Conservation (phyloP, 2,888 invertebrate species). For the Octodonta nipae region DNA sequence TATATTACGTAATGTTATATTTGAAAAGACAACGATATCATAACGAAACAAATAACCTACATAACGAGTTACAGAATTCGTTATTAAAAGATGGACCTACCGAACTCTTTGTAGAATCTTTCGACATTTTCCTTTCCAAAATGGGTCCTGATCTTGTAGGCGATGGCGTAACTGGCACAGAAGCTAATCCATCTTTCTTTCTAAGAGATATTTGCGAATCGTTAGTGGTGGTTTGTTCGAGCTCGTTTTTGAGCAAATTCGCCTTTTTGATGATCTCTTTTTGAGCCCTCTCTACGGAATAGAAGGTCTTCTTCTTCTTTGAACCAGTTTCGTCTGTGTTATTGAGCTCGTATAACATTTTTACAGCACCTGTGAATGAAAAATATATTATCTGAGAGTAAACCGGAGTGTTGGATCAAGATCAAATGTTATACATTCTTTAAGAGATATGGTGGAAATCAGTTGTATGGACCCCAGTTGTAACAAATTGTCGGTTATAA, state of each 20-base stretch:
- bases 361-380: constrained; percentile 56
- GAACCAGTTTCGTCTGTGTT: constrained; percentile 30
- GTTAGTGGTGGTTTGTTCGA: constrained; percentile 25
- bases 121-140: constrained; percentile 30
- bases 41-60: too few species aligned
- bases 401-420: too few species aligned
- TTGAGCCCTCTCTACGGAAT: constrained; percentile 27
- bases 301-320: constrained; percentile 23
- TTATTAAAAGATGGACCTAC: too few species aligned
- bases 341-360: constrained; percentile 70
- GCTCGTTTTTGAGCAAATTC: constrained; percentile 30
- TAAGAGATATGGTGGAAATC: too few species aligned
- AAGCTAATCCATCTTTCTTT: constrained; percentile 29
- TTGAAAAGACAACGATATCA: too few species aligned
- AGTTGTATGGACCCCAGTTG: too few species aligned
- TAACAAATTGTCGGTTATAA: too few species aligned
- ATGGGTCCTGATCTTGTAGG: constrained; percentile 9
- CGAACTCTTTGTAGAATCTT: constrained; percentile 31
- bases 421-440: too few species aligned
- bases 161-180: constrained; percentile 4
- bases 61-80: too few species aligned
- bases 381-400: too few species aligned
- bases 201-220: constrained; percentile 33
- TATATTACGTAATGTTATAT: too few species aligned
- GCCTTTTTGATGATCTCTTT: constrained; percentile 31